phyloP scores from a whole-genome alignment of 1,140 invertebrate species.

The Dendrolimus kikuchii region DNA sequence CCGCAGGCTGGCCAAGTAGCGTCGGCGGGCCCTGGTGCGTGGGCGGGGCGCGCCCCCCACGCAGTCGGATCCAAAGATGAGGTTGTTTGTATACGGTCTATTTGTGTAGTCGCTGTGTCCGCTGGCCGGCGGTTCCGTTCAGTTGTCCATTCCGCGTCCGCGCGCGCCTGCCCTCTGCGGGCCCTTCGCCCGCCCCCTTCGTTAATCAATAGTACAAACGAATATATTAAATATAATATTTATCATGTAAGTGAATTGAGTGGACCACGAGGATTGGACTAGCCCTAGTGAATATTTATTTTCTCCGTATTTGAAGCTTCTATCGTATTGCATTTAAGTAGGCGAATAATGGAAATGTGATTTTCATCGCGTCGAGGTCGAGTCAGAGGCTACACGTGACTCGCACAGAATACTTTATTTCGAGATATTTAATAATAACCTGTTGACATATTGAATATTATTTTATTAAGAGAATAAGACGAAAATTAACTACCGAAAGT shows the following conservation, averaged over 20 bases:
- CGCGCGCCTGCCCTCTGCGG: conserved; percentile 4
- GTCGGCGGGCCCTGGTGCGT: conserved; percentile 7
- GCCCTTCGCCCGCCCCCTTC: conserved; percentile 16
- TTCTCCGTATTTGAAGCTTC: conserved; percentile 58
- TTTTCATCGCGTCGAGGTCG: conserved; percentile 36
- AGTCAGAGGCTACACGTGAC: conserved; percentile 41
- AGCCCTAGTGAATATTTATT: conserved; percentile 64
- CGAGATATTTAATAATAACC: too few species aligned
- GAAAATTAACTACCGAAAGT: conserved; percentile 39
- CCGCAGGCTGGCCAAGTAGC: conserved; percentile 50
- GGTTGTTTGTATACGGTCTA: conserved; percentile 61
- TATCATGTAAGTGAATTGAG: conserved; percentile 54
- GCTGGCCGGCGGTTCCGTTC: conserved; percentile 4
- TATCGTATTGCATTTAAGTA: conserved; percentile 58
- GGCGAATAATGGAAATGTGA: conserved; percentile 47
- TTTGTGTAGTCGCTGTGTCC: conserved; percentile 26
- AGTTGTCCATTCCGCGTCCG: not conserved
- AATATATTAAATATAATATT: conserved; percentile 44
- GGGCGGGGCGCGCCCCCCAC: conserved; percentile 12
- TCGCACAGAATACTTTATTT: too few species aligned
- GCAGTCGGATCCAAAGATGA: conserved; percentile 56
- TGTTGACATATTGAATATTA: conserved; percentile 7
- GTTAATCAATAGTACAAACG: conserved; percentile 64
- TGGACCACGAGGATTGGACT: conserved; percentile 56
- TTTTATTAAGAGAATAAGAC: conserved; percentile 6